phyloP scores from a whole-genome alignment of 2,113 vertebrate species.

The Bufo gargarizans region DNA sequence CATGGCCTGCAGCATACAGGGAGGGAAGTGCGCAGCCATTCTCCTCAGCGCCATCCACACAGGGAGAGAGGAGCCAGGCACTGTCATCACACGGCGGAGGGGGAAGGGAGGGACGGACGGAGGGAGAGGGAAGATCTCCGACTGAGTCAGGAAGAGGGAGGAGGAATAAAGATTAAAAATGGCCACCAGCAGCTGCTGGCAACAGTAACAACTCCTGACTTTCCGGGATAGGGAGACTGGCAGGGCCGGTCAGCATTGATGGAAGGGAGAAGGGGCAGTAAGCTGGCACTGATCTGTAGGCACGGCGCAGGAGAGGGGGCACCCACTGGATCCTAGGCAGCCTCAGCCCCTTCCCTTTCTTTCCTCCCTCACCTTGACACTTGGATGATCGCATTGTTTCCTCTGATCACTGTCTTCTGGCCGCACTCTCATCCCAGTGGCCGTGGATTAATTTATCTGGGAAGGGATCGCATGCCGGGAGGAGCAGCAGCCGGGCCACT shows the following conservation, averaged over 20 bases:
- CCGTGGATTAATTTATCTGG: background rate
- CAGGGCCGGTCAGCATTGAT: constrained; percentile 66
- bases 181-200: constrained; percentile 69
- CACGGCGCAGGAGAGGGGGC: background rate
- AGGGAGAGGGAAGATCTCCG: constrained; percentile 50
- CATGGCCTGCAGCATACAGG: background rate
- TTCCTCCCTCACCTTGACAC: constrained; percentile 42
- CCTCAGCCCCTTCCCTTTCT: constrained; percentile 21
- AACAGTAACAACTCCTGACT: constrained; percentile 53
- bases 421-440: rapidly evolving
- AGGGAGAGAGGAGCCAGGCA: constrained; percentile 12
- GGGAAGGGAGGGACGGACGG: background rate
- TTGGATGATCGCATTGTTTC: constrained; percentile 19
- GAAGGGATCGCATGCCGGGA: background rate
- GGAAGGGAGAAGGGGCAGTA: constrained; percentile 51
- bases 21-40: constrained; percentile 27
- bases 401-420: background rate
- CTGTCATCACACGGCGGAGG: background rate
- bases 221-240: constrained; percentile 60
- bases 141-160: constrained; percentile 61
- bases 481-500: constrained; percentile 15
- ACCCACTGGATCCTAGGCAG: background rate
- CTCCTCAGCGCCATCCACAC: background rate
- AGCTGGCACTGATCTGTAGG: constrained; percentile 18
- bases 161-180: constrained; percentile 70